Evolutionary conservation across 1,140 invertebrate genomes (phyloP).

Genomic region (Lepidotrigona ventralis): DNA sequence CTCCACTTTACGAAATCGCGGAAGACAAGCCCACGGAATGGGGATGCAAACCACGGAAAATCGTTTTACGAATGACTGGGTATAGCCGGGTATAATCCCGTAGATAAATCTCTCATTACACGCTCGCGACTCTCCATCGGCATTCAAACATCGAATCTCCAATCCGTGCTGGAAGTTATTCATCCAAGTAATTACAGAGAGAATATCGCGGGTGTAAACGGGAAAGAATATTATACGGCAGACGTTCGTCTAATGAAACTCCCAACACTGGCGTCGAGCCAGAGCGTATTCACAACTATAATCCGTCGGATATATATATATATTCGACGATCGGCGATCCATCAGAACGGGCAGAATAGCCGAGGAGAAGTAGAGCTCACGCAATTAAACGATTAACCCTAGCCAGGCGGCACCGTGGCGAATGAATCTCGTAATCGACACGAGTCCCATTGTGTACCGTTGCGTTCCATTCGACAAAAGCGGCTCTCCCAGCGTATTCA

Average conservation of each 20-base stretch:
- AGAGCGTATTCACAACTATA: background rate
- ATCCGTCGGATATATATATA: background rate
- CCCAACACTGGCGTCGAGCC: background rate
- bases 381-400: constrained; percentile 21
- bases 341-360: background rate
- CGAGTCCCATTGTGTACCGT: constrained; percentile 10
- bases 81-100: background rate
- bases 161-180: background rate
- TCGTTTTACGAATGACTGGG: background rate
- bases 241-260: background rate
- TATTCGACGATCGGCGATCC: background rate
- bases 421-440: constrained; percentile 30
- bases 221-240: background rate
- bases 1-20: background rate
- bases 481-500: constrained; percentile 8
- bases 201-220: background rate
- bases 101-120: background rate
- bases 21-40: background rate
- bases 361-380: background rate
- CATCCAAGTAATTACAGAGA: background rate
- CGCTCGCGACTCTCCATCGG: background rate
- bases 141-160: background rate
- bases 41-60: background rate
- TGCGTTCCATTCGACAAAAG: constrained; percentile 13
- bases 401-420: background rate